Evolutionary conservation across 2,113 vertebrate genomes (phyloP), one percentile per base, ranked within the genome.

Genomic region (Hyperoodon ampullatus): DNA sequence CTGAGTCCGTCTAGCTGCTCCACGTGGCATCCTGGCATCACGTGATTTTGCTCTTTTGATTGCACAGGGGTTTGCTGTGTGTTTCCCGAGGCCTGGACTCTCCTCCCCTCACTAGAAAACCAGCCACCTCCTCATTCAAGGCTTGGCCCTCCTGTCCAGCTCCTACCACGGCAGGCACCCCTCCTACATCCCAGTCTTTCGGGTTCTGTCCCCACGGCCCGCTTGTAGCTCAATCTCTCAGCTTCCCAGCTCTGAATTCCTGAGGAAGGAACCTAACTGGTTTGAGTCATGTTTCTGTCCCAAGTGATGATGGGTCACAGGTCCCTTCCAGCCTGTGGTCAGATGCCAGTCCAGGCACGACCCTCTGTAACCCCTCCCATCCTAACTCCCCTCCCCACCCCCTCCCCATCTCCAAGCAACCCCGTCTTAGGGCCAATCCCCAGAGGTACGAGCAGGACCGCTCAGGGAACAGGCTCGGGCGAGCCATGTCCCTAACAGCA

Each of bases 81-180:
- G 4, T 92, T 92, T 71, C 75, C 55, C 1, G 18, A 72, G 39
- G 2, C 63, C 84, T 47, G 39, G 5, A 19, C 13, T 94, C 26
- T 50, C 66, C 42, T 30, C 10, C 23, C 55, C 61, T 53, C 19
- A 5, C 6, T 18, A n/a, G 7, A 28, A 30, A 47, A 19, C 13
- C 26, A 60, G 19, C 28, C 26, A 15, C 75, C 42, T 81, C 39
- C 44, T 61, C 39, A 35, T 33, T 77, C 44, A 21, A 78, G 63
- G 70, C 21, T 53, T 47, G 58, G 15, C 39, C 10, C 28, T 53
- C 30, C 35, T 42, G 18, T 53, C 44, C 50, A 35, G 47, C 21
- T 33, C 39, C 39, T 13, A 1, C 39, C 5, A 2, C 0, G 7
- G n/a, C 16, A 12, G 24, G 10, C 23, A 1, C 7, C n/a, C 4